These are phyloP conservation scores for Lepidocyrtinus sp. DNA, from an alignment of 2,888 invertebrate species.

Conservation along the genomic window DNA sequence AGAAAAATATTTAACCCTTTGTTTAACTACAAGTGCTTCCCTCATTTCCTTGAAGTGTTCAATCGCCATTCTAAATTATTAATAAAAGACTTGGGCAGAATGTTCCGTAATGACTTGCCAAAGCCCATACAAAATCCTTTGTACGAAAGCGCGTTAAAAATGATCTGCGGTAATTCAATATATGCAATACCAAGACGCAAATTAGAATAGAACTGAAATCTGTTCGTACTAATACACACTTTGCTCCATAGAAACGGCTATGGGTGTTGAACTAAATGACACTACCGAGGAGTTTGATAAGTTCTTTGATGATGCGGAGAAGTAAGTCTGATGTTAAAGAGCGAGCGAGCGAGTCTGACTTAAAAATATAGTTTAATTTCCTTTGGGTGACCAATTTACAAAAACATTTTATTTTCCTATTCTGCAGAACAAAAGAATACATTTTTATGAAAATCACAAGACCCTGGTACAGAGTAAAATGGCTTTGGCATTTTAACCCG, in stretches of 20 bases:
- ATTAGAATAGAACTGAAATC: constrained; percentile 3
- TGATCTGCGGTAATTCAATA: constrained; percentile 39
- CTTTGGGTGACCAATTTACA: too few relatives aligned
- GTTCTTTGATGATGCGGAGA: constrained; percentile 44
- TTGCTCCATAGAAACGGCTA: constrained; percentile 33
- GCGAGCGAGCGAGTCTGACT: too few relatives aligned
- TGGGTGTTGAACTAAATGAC: constrained; percentile 41
- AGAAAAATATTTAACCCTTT: constrained; percentile 37
- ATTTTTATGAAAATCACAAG: constrained; percentile 15
- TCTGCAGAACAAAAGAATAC: constrained; percentile 39
- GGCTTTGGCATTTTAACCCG: constrained; percentile 44
- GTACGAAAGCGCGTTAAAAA: constrained; percentile 11
- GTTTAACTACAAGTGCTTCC: constrained; percentile 52
- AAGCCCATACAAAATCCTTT: constrained; percentile 34
- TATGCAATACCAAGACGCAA: background rate
- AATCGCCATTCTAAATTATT: constrained; percentile 38
- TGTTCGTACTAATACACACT: background rate
- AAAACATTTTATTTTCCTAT: too few relatives aligned
- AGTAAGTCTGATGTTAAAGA: constrained; percentile 12
- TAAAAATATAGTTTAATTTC: too few relatives aligned
- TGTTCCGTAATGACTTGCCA: constrained; percentile 21
- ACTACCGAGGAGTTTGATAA: constrained; percentile 37
- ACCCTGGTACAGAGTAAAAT: constrained; percentile 34
- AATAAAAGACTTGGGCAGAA: background rate
- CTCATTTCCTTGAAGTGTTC: constrained; percentile 44